Base-by-base conservation (phyloP, 2,888 invertebrate species). In the Mactromeris polynyma region DNA sequence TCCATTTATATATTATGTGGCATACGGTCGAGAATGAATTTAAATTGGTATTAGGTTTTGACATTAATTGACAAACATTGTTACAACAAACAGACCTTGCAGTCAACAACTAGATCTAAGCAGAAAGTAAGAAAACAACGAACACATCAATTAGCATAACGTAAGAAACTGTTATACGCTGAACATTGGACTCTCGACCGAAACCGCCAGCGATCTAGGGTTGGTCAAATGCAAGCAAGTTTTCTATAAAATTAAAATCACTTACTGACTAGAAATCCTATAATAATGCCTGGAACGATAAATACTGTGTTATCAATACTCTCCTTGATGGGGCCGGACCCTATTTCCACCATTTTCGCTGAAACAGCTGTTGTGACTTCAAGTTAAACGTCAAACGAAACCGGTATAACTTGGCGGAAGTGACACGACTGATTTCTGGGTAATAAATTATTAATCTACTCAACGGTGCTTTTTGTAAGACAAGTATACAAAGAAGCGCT, bases 281-380 rank as follows among this genome's bases (percentile, higher is more conserved):
- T 98, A 93, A 98, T 97, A 94, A 98, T 97, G 83, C 98, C 98
- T 94, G 99, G 98, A 95, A 98, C 96, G 94, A 98, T 98, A 97
- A 99, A 98, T 93, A 98, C 98, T 77, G 98, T 97, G 97, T 99
- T 98, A 92, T 98, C 98, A 97, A 99, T 98, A 93, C 98, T 98
- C 97, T 98, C 98, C 96, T 98, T 98, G 95, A 98, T 97, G 0
- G 98, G 98, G 11, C 98, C 98, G 36, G 98, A 98, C 90, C 98
- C 98, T 95, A 98, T 97, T 97, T 98, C 98, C 92, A 98, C 98
- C 98, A 98, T 98, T 91, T 90, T 95, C 86, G 69, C 73, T 26
- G 17, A 54, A 64, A 79, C 89, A 87, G 89, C 82, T 92, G 89
- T 42, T 90, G 73, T 54, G 83, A 81, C 17, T 46, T 40, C 79